Base-by-base conservation (phyloP, 1,140 invertebrate genomes). In the Nomia melanderi region DNA sequence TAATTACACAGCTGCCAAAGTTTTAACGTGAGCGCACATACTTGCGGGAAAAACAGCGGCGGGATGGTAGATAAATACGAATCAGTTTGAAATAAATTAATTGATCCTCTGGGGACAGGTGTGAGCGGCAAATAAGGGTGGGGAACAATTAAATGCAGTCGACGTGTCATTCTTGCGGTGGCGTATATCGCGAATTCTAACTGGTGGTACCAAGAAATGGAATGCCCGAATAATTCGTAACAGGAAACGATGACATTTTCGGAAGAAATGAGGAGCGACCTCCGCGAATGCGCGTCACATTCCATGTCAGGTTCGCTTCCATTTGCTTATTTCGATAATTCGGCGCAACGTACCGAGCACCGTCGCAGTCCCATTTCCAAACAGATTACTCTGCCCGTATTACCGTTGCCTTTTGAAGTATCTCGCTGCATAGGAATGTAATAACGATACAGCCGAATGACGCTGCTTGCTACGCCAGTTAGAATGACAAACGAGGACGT, bases 61-160 rank as follows among this genome's bases (percentile, higher is more conserved):
- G 29, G 17, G 67, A 1, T 20, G 41, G 14, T 11, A 17, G 33
- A 36, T 44, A 27, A 47, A 25, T 17, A 8, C 29, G 12, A 81
- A 69, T 74, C 77, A 83, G 27, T 12, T 14, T 27, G 56, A 82
- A 44, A 82, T 81, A 78, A 83, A 78, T 81, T 82, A 83, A 83
- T 82, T 78, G 73, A 29, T 41, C 33, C 17, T 12, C 11, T 33
- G 41, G 20, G 23, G 78, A 33, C 27, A 62, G 63, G 17, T 27
- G 36, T 20, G 27, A 36, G 17, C 25, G 8, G 47, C 54, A 31
- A 6, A 14, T 44, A 62, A 64, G 17, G 44, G n/a, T 64, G 67
- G 62, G 39, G 47, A 50, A 20, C 63, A 79, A 73, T 83, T 82
- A 78, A 73, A 47, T 78, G 50, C 39, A 23, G 27, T 39, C 74